Conservation (phyloP, 2,888 invertebrate species). For the Orchesellides sinensis region DNA sequence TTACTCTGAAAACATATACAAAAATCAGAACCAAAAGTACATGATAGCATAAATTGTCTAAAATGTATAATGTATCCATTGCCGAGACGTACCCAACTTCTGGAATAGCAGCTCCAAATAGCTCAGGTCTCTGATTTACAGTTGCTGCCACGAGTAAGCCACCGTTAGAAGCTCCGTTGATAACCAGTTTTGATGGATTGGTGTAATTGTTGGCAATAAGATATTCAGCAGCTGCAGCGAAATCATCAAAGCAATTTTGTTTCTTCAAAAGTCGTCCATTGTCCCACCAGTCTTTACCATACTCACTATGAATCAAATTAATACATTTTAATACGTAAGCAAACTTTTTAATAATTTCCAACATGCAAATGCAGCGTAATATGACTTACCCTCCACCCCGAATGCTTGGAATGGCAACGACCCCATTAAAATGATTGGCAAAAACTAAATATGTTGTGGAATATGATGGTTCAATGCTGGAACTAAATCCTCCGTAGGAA, state of each 20-base stretch:
- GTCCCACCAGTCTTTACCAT: conserved; percentile 83
- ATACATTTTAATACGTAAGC: background rate
- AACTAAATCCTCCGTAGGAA: conserved; percentile 86
- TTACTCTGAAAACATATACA: conserved; percentile 87
- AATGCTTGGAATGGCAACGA: conserved; percentile 94
- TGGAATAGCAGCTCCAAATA: conserved; percentile 94
- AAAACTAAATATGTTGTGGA: conserved; percentile 83
- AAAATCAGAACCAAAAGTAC: conserved; percentile 86
- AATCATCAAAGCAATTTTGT: conserved; percentile 98
- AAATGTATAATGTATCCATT: too few species aligned
- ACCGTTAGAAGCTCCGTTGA: conserved; percentile 89
- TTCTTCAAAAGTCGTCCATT: conserved; percentile 93
- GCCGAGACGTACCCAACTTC: conserved; percentile 90
- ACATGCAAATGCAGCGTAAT: too few species aligned
- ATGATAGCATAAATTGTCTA: background rate
- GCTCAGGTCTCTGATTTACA: conserved; percentile 95
- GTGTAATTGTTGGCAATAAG: conserved; percentile 89
- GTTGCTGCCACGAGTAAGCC: conserved; percentile 96
- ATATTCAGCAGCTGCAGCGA: conserved; percentile 94
- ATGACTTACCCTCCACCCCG: conserved; percentile 87
- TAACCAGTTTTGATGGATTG: conserved; percentile 82
- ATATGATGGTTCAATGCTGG: conserved; percentile 92
- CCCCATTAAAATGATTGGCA: conserved; percentile 86
- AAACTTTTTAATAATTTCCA: too few species aligned
- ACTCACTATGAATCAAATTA: conserved; percentile 19